phyloP scores from a whole-genome alignment of 2,797 vertebrate species.

The Pogoniulus pusillus region DNA sequence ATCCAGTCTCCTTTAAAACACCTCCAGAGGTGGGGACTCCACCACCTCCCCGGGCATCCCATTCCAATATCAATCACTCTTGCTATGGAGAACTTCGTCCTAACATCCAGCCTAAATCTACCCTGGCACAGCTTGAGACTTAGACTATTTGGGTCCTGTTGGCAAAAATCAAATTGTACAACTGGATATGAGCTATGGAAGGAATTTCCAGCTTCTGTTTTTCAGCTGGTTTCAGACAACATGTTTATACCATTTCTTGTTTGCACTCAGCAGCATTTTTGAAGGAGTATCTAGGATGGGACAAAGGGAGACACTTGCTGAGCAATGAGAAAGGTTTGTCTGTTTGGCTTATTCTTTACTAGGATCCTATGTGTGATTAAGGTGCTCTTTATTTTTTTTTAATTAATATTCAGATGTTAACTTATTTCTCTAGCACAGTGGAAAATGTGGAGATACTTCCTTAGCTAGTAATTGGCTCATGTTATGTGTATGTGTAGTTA shows the following conservation, averaged over 20 bases:
- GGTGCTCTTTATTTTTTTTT: neutral
- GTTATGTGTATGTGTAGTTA: neutral
- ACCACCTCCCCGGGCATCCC: too few species aligned
- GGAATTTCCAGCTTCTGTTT: neutral
- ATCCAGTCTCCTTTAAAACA: too few species aligned
- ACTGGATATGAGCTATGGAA: neutral
- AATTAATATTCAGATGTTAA: neutral
- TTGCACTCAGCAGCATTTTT: neutral
- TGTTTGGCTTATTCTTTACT: neutral
- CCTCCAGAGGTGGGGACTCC: too few species aligned
- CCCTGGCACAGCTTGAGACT: neutral
- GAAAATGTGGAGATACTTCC: neutral
- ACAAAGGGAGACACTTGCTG: neutral
- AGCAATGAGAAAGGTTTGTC: neutral
- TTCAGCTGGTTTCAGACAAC: neutral
- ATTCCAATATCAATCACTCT: too few species aligned
- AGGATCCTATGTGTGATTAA: neutral
- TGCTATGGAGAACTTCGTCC: too few species aligned
- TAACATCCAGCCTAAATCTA: too few species aligned
- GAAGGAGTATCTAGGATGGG: neutral
- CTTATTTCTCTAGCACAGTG: neutral
- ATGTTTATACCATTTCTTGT: neutral
- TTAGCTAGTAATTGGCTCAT: rapidly evolving
- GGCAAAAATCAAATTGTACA: neutral
- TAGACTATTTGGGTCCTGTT: neutral